Base-by-base conservation (phyloP, 2,888 invertebrate species). In the Clunio marinus region DNA sequence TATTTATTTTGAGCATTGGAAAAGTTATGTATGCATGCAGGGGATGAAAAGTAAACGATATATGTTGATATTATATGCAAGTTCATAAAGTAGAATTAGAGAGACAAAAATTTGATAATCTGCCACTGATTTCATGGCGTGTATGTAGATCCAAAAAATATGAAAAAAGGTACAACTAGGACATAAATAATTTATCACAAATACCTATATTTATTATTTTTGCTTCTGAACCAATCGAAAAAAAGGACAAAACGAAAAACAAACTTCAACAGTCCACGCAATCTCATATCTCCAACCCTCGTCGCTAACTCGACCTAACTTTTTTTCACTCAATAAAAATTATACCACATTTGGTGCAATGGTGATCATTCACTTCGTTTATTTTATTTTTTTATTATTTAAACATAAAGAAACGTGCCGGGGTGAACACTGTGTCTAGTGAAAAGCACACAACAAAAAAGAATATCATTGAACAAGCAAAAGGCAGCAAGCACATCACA, bases 281-380 rank as follows among this genome's bases (percentile, higher is more conserved):
- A 8, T 8, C 35, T 8, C 13, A 51, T 51, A 7, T n/a, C 25
- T 25, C 51, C 15, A 20, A 24, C 57, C 57, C 27, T 22, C 57
- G 13, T 22, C 15, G 57, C 7, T 51, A 24, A 2, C 8, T 57
- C 57, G 10, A 27, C n/a, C 5, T 51, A 4, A n/a, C 15, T 15
- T 63, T 63, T 66, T 41, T 55, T 55, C 55, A 66, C 66, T 66
- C 55, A 66, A 66, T 66, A 66, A 66, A 66, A 66, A 66, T 66
- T 32, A 66, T 66, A 55, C 55, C 66, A 66, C 55, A 46, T 66
- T 66, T 51, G 66, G 45, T 66, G 66, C 66, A 66, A 45, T 51
- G 66, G 32, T 66, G 66, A 66, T 66, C 66, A 66, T 66, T 66
- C 66, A 65, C 63, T 46, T 51, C 51, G n/a, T 51, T 51, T 32